Base-by-base conservation (phyloP, 2,888 invertebrate genomes). In the Troglohyphantes excavatus region DNA sequence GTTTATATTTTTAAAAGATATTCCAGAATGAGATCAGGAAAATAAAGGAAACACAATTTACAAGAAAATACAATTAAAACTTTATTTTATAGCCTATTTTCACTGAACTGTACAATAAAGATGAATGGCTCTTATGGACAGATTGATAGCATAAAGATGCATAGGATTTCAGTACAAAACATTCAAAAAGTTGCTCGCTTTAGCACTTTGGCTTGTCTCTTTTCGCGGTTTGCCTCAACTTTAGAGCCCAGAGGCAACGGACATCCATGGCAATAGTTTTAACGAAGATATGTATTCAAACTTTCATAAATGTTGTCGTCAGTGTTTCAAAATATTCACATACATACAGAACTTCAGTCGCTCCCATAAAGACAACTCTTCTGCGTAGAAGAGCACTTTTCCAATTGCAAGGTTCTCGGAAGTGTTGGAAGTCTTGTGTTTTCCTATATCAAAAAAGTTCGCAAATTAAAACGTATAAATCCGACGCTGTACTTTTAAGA, bases 1-100 rank as follows among this genome's bases (percentile, higher is more conserved):
- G n/a, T n/a, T n/a, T n/a, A n/a, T n/a, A n/a, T n/a, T n/a, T n/a
- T n/a, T n/a, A n/a, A n/a, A n/a, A n/a, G n/a, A n/a, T n/a, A n/a
- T n/a, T n/a, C n/a, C n/a, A n/a, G n/a, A n/a, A n/a, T n/a, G n/a
- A n/a, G n/a, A n/a, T n/a, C n/a, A n/a, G n/a, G n/a, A 9, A 26
- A 67, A 65, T 67, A n/a, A 27, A 29, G 27, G 5, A 70, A n/a
- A 81, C 61, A 67, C 17, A 33, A 59, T 19, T 78, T 72, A 73
- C 72, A 83, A 72, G 63, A 83, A 83, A 73, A 83, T 72, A 83
- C 63, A 70, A 63, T 83, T 23, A 33, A 83, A 63, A 43, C 61
- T 83, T 72, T 83, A 83, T 83, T 83, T 39, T 39, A n/a, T 21
- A 33, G 26, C 11, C 29, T 23, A 65, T 19, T 39, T n/a, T 70